Base-by-base conservation (phyloP, 2,797 vertebrate genomes). In the Notolabrus celidotus region DNA sequence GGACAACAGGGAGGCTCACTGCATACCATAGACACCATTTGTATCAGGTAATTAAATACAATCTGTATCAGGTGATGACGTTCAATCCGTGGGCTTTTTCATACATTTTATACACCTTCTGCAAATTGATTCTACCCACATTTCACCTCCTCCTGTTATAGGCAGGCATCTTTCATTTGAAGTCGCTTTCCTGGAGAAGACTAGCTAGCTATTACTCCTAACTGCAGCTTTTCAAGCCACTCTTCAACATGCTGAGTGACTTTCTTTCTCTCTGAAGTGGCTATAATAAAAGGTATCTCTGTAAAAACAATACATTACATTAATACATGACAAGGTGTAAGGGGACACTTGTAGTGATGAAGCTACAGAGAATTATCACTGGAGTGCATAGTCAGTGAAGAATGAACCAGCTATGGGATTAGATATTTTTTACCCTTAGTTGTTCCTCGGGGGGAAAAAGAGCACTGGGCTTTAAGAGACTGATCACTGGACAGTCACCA, bases 41-140 rank as follows among this genome's bases (percentile, higher is more conserved):
- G 47, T 34, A 68, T 34, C 29, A 46, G 29, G 19, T 45, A 39
- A 49, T 46, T 55, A 63, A 20, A 56, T 53, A 25, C 11, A 34
- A 70, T 61, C 41, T 43, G 11, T 62, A 57, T 70, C 58, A 22
- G 19, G 64, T 45, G 59, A 77, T 69, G 29, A 50, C 25, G 49
- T 61, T 58, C 54, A 58, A 11, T 73, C 62, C 11, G 74, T 56
- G 11, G 25, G 57, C 8, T 36, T 36, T 36, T 34, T 34, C 33
- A 9, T 33, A 34, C 7, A 33, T 9, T 27, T 63, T 47, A 68
- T 39, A 68, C 74, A 65, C 38, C 19, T 10, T 42, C 14, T 29
- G 39, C 53, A 70, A 68, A 73, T 42, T 56, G 55, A 46, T 51
- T 76, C 43, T 64, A 31, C 12, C 10, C 16, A 4, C 33, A 45